Evolutionary conservation across 2,888 invertebrate species (phyloP).

Genomic region (Abrostola tripartita): DNA sequence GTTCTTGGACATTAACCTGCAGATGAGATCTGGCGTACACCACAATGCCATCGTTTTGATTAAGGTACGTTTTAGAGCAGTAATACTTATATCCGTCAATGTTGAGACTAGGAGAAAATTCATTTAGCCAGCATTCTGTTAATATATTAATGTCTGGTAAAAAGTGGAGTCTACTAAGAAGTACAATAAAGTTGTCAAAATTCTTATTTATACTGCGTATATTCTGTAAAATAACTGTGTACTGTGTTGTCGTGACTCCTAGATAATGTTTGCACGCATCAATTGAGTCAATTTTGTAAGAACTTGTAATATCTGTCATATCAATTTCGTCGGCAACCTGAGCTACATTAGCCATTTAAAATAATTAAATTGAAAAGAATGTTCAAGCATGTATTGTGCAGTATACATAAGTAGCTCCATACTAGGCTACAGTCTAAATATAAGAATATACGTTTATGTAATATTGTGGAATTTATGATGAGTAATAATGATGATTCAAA

Average conservation of each 20-base stretch:
- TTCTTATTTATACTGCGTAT: constrained; percentile 12
- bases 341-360: constrained; percentile 1
- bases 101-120: neutral
- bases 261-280: constrained; percentile 6
- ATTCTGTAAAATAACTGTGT: constrained; percentile 10
- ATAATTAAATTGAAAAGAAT: too few species aligned
- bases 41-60: constrained; percentile 25
- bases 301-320: neutral
- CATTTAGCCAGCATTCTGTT: constrained; percentile 15
- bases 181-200: constrained; percentile 4
- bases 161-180: neutral
- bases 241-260: neutral
- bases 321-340: constrained; percentile 13
- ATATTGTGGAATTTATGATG: too few species aligned
- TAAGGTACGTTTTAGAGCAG: constrained; percentile 10
- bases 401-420: too few species aligned
- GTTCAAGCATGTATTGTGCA: too few species aligned
- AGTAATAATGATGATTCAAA: too few species aligned
- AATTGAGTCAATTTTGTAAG: neutral
- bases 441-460: too few species aligned
- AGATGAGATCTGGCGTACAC: constrained; percentile 5
- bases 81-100: constrained; percentile 13
- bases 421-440: too few species aligned
- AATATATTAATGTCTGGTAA: constrained; percentile 10
- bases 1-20: constrained; percentile 5